Conservation (phyloP, 2,888 invertebrate species). For the Erebia aethiops region DNA sequence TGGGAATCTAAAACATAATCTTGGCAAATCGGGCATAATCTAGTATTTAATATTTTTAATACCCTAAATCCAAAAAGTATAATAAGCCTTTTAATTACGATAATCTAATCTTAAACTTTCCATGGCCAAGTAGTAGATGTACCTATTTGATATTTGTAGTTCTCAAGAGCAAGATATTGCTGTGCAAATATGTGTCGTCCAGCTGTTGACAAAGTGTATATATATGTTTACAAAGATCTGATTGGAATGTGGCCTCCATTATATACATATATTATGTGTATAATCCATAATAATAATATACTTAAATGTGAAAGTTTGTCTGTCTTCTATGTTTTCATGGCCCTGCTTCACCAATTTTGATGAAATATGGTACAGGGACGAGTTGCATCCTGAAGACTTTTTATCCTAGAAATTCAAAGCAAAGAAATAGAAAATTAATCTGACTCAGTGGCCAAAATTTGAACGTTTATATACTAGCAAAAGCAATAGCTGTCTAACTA, state of each 20-base stretch:
- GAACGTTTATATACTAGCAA: too few species aligned
- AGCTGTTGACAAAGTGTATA: constrained; percentile 71
- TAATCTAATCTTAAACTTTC: constrained; percentile 30
- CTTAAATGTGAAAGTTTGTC: not conserved
- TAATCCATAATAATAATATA: not conserved
- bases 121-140: constrained; percentile 35
- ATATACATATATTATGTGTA: constrained; percentile 18
- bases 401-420: too few species aligned
- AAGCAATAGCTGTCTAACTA: too few species aligned
- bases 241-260: constrained; percentile 61
- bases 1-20: too few species aligned
- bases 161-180: constrained; percentile 58
- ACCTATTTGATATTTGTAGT: constrained; percentile 66
- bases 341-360: too few species aligned
- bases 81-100: not conserved
- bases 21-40: too few species aligned
- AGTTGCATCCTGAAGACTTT: too few species aligned
- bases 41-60: too few species aligned
- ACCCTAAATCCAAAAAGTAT: not conserved
- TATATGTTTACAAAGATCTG: constrained; percentile 65
- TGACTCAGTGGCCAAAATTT: too few species aligned
- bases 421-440: too few species aligned
- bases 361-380: too few species aligned
- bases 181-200: constrained; percentile 65
- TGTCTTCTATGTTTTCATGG: not conserved